Evolutionary conservation across 1,140 invertebrate genomes (phyloP).

Genomic region (Zaprionus davidi): DNA sequence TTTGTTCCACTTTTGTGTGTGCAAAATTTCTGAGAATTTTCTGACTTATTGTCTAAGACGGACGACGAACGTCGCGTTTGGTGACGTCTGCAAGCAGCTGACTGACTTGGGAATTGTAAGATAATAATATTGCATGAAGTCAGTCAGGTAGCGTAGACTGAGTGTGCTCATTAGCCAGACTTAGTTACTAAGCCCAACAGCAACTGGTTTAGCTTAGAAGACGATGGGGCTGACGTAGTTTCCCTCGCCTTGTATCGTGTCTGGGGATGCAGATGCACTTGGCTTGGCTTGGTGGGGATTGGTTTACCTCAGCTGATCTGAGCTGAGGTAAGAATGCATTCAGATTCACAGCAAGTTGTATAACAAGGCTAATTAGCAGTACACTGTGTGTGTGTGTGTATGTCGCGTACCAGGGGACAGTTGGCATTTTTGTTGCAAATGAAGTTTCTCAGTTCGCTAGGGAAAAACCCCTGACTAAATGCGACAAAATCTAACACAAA

Average conservation of each 20-base stretch:
- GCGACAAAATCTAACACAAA: constrained; percentile 11
- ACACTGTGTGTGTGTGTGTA: neutral
- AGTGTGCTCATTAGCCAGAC: constrained; percentile 2
- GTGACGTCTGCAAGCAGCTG: constrained; percentile 39
- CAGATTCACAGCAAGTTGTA: constrained; percentile 73
- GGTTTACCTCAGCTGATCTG: constrained; percentile 5
- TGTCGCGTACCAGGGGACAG: constrained; percentile 34
- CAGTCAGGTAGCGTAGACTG: constrained; percentile 26
- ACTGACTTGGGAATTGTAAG: constrained; percentile 1
- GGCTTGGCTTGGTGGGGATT: constrained; percentile 34
- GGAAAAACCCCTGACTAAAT: constrained; percentile 52
- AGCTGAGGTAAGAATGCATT: constrained; percentile 72
- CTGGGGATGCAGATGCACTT: constrained; percentile 46
- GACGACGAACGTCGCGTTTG: neutral
- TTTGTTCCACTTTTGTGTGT: constrained; percentile 64
- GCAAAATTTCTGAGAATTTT: constrained; percentile 59
- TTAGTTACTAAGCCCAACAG: constrained; percentile 13
- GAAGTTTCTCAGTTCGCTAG: constrained; percentile 29
- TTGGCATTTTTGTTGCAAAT: constrained; percentile 57
- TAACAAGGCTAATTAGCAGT: constrained; percentile 72
- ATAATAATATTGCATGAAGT: constrained; percentile 4
- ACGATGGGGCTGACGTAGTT: neutral
- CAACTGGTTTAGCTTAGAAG: constrained; percentile 46
- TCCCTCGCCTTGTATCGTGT: constrained; percentile 2
- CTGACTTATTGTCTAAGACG: constrained; percentile 58